These are phyloP conservation scores for Cyprinella venusta DNA, from an alignment of 2,797 vertebrate species.

Conservation along the genomic window DNA sequence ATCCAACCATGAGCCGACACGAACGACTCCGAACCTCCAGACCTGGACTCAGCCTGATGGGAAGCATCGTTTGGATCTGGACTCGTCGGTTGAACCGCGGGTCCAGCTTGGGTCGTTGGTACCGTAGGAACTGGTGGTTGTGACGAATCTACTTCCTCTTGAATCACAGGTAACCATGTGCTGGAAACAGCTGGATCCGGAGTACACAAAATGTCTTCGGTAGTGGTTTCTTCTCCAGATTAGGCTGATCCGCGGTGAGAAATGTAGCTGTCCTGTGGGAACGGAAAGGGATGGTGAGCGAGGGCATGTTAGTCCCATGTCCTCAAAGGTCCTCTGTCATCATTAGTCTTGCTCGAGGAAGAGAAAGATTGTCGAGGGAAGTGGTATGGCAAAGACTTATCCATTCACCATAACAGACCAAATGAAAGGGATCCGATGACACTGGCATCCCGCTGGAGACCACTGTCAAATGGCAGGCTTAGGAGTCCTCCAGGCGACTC, in stretches of 20 bases:
- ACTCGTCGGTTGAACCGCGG: slow-evolving; percentile 60
- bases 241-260: slow-evolving; percentile 31
- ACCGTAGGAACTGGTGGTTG: slow-evolving; percentile 47
- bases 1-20: slow-evolving; percentile 67
- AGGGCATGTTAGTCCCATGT: no score
- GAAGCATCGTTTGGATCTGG: slow-evolving; percentile 39
- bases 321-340: no score
- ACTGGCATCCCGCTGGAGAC: no score
- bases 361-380: no score
- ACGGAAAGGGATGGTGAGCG: no score
- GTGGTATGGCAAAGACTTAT: no score
- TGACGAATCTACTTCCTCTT: slow-evolving; percentile 51
- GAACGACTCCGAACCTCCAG: slow-evolving; percentile 72
- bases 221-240: slow-evolving; percentile 26
- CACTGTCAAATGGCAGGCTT: no score
- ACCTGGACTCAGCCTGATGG: slow-evolving; percentile 72
- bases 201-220: slow-evolving; percentile 44
- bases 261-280: no score
- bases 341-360: no score
- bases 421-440: no score
- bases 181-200: slow-evolving; percentile 68
- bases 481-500: no score
- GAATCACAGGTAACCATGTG: slow-evolving; percentile 66
- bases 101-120: slow-evolving; percentile 33
- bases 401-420: no score